Percentiles rank a stretch among this genome's conserved stretches.
Conservation (phyloP, 1,140 invertebrate species). For the Tetragnatha versicolor region DNA sequence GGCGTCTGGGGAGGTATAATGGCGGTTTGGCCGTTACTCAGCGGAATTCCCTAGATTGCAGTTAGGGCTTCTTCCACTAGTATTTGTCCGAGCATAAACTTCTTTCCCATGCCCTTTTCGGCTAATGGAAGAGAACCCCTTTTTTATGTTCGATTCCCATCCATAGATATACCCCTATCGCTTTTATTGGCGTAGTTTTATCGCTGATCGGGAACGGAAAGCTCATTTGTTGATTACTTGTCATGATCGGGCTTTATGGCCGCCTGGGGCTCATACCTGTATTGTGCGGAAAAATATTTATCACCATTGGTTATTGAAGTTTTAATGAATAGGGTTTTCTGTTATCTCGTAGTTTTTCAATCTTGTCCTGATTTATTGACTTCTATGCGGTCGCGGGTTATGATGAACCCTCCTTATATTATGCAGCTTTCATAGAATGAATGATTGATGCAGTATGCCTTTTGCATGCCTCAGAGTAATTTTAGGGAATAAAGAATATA, state of each 20-base stretch:
- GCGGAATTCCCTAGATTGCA: constrained; percentile 30
- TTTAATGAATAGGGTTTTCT: no score
- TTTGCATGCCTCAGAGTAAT: no score
- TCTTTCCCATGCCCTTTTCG: constrained; percentile 20
- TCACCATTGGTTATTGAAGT: no score
- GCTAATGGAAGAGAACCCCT: constrained; percentile 26
- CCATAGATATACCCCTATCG: not conserved
- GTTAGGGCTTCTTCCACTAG: constrained; percentile 44
- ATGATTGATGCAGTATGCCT: no score
- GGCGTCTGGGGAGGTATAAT: constrained; percentile 41
- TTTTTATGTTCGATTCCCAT: not conserved
- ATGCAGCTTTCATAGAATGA: no score
- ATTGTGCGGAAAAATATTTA: no score
- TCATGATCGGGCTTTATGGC: constrained; percentile 21
- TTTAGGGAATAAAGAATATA: no score
- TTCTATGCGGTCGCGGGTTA: no score
- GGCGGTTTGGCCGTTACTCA: constrained; percentile 45
- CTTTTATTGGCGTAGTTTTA: constrained; percentile 32
- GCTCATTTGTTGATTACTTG: constrained; percentile 45
- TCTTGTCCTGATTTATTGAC: no score
- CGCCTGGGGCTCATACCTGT: no score
- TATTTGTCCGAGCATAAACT: constrained; percentile 48
- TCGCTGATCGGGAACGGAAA: constrained; percentile 18
- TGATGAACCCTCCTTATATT: no score
- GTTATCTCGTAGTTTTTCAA: no score